phyloP scores from a whole-genome alignment of 2,797 vertebrate genomes.

The Mastacembelus armatus region DNA sequence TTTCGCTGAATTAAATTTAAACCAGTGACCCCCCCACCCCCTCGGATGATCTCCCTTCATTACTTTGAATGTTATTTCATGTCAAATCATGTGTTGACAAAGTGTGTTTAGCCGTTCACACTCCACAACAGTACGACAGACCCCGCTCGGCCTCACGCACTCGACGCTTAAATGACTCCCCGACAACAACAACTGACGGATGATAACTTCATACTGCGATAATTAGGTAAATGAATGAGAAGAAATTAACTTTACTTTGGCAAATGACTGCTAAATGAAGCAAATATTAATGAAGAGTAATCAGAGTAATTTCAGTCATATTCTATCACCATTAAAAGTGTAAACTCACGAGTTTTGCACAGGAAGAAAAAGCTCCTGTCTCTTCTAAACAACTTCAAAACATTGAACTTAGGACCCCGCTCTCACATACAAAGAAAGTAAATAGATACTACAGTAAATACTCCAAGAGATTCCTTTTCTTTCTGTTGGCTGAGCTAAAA shows the following conservation, averaged over 20 bases:
- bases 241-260: constrained; percentile 11
- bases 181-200: neutral
- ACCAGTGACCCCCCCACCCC: constrained; percentile 7
- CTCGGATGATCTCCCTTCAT: constrained; percentile 16
- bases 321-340: constrained; percentile 14
- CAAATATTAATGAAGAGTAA: constrained; percentile 20
- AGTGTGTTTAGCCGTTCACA: too few relatives aligned
- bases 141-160: neutral
- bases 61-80: neutral
- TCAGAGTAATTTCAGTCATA: constrained; percentile 1
- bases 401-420: too few relatives aligned
- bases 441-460: too few relatives aligned
- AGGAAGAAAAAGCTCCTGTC: constrained; percentile 1
- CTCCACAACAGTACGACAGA: too few relatives aligned
- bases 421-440: too few relatives aligned
- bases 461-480: neutral
- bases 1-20: neutral
- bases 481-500: neutral
- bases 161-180: neutral
- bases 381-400: neutral
- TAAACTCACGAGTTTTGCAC: constrained; percentile 14
- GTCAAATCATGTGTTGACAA: constrained; percentile 8
- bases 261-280: constrained; percentile 38
- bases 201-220: neutral
- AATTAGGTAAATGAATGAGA: constrained; percentile 34